Conservation (phyloP, 2,113 vertebrate species). For the Meriones unguiculatus region DNA sequence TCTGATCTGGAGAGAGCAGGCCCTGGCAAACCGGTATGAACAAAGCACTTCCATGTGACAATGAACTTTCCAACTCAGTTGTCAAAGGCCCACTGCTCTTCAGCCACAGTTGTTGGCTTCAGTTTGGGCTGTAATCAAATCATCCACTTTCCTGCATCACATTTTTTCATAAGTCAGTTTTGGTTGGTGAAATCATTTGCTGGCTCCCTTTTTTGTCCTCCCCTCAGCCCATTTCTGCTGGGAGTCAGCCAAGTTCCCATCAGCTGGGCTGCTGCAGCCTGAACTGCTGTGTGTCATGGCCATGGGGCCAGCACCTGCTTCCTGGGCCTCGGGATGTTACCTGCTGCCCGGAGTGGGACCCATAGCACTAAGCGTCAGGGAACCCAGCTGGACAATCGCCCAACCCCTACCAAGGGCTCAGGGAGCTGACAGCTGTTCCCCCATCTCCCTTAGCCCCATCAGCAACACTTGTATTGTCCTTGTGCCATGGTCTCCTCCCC, state of each 20-base stretch:
- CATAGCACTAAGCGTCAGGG: background rate
- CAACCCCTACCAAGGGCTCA: background rate
- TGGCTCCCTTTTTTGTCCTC: background rate
- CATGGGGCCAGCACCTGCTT: background rate
- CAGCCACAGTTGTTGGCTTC: slow-evolving; percentile 65
- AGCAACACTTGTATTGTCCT: background rate
- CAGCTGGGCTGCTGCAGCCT: background rate
- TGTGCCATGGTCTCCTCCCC: background rate
- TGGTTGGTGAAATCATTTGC: slow-evolving; percentile 52
- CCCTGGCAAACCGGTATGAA: background rate
- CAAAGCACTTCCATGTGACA: background rate
- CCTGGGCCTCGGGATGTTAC: fast-evolving
- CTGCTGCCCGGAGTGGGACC: fast-evolving
- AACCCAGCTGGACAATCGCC: background rate
- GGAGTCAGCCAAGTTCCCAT: background rate
- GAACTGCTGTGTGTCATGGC: background rate
- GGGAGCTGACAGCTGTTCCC: background rate
- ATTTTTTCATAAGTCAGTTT: slow-evolving; percentile 64
- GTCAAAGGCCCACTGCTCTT: slow-evolving; percentile 18
- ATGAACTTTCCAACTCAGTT: slow-evolving; percentile 28
- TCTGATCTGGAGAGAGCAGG: background rate
- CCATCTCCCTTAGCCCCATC: background rate
- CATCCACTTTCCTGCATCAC: slow-evolving; percentile 52
- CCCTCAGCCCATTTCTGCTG: background rate
- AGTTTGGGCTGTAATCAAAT: slow-evolving; percentile 68